These are phyloP conservation scores for Rhopilema esculentum DNA, from an alignment of 30 jellyfish, hydroid and myxozoan species.

Conservation along the genomic window DNA sequence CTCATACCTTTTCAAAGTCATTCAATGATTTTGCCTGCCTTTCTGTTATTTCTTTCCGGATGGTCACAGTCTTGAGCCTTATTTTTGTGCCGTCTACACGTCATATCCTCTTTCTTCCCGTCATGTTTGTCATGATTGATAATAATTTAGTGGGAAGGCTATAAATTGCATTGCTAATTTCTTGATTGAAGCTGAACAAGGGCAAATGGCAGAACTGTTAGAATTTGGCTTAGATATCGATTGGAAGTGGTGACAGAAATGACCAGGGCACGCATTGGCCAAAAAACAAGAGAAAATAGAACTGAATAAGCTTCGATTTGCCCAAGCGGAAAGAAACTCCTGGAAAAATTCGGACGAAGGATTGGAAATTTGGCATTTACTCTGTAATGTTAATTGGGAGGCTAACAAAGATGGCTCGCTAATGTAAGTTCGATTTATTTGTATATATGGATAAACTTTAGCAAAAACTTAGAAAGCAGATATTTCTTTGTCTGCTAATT, in stretches of 20 bases:
- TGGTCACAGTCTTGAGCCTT: not conserved
- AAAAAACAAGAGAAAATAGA: too few species aligned
- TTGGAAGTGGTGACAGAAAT: not conserved
- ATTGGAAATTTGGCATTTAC: not conserved
- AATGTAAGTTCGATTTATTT: not conserved
- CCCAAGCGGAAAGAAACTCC: not conserved
- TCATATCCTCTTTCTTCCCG: not conserved
- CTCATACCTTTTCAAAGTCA: not conserved
- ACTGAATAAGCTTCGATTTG: not conserved
- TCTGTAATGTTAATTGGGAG: not conserved
- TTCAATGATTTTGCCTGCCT: not conserved
- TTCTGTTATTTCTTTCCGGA: not conserved
- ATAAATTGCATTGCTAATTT: not conserved
- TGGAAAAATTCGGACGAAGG: not conserved
- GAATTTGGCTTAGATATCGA: not conserved
- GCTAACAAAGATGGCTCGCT: not conserved
- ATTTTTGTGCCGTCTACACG: not conserved
- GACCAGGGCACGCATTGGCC: too few species aligned
- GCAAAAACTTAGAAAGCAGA: too few species aligned
- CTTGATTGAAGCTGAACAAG: not conserved
- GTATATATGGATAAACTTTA: not conserved
- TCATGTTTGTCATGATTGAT: not conserved
- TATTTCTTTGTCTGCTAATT: too few species aligned
- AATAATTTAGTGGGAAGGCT: not conserved
- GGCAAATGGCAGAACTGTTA: not conserved